Conservation (phyloP, 2,888 invertebrate genomes). For the Dyspetes luteomarginatus region DNA sequence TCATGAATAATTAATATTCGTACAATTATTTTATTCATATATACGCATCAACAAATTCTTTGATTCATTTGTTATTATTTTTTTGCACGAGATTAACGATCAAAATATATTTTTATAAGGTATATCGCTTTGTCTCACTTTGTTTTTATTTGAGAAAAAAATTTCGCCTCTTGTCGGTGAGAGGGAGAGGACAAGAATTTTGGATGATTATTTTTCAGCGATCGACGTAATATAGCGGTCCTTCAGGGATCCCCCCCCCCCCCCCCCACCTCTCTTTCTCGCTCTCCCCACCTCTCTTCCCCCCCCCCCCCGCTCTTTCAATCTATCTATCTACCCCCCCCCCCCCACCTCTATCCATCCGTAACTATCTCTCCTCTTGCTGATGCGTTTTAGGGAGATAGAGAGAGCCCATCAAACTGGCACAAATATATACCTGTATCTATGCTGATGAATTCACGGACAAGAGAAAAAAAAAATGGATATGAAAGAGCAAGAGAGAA, state of each 20-base stretch:
- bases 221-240: constrained; percentile 35
- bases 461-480: not conserved
- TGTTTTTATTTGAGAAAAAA: constrained; percentile 15
- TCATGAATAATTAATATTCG: too few species aligned
- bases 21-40: too few species aligned
- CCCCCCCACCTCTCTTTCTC: constrained; percentile 5
- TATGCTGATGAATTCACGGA: constrained; percentile 53
- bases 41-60: constrained; percentile 19
- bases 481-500: constrained; percentile 14
- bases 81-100: too few species aligned
- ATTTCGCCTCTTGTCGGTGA: not conserved
- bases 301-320: not conserved
- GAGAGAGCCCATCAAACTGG: constrained; percentile 11
- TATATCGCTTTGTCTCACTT: constrained; percentile 58
- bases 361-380: too few species aligned
- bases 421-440: constrained; percentile 41
- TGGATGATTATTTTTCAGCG: constrained; percentile 59
- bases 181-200: constrained; percentile 42
- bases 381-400: constrained; percentile 34
- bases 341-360: constrained; percentile 6
- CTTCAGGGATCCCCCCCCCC: constrained; percentile 13
- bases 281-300: constrained; percentile 11
- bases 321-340: constrained; percentile 3
- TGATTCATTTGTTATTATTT: not conserved
- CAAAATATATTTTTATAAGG: too few species aligned